A percentile compares a stretch with the other conserved stretches of the same genome.
Evolutionary conservation across 2,797 vertebrate genomes (phyloP).

Genomic region (Lepilemur ruficaudatus): DNA sequence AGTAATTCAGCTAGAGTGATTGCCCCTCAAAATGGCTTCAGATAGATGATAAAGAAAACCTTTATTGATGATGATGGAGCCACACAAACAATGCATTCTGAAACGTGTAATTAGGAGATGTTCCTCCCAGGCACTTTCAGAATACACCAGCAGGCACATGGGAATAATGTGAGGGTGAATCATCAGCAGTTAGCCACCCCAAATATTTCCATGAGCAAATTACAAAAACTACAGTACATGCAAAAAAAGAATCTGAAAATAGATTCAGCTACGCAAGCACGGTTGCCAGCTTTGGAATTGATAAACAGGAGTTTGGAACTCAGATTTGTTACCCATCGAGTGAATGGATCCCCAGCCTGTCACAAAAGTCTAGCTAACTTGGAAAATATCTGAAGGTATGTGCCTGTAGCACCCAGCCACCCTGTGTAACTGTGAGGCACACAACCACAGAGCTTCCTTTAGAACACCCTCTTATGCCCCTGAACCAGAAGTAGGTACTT

Average conservation of each 20-base stretch:
- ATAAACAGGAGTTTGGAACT: not conserved
- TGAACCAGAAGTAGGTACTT: not conserved
- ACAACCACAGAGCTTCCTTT: not conserved
- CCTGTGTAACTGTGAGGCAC: accelerated
- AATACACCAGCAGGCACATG: not conserved
- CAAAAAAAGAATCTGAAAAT: not conserved
- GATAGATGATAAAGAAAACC: not conserved
- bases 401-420: not conserved
- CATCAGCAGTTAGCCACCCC: not conserved
- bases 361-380: not conserved
- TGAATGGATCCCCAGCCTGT: not conserved
- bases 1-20: not conserved
- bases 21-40: not conserved
- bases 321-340: no score
- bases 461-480: no score
- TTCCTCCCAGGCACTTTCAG: not conserved
- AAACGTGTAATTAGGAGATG: constrained; percentile 20
- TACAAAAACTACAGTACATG: not conserved
- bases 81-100: not conserved
- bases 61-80: not conserved
- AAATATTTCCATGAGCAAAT: not conserved
- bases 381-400: not conserved
- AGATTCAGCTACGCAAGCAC: not conserved
- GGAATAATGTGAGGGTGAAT: constrained; percentile 18
- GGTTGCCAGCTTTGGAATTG: not conserved